Conservation (phyloP, 2,888 invertebrate species). For the Meganola albula region DNA sequence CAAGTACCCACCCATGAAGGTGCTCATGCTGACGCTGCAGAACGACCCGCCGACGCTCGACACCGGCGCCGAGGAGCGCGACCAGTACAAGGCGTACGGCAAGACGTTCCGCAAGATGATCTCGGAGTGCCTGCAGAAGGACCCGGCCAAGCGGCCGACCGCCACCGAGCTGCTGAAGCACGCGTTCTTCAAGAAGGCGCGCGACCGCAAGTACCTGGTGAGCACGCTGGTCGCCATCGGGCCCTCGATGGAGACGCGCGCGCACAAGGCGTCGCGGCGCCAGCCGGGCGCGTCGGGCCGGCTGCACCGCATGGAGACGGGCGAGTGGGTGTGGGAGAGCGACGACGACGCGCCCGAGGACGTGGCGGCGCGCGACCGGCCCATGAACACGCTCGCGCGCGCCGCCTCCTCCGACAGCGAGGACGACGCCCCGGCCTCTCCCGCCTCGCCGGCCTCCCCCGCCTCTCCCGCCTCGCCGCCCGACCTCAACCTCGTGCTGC, state of each 20-base stretch:
- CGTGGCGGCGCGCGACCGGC: constrained; percentile 76
- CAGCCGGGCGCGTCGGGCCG: constrained; percentile 92
- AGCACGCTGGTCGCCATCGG: constrained; percentile 91
- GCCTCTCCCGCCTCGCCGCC: constrained; percentile 60
- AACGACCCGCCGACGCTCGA: constrained; percentile 99
- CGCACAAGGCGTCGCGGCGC: constrained; percentile 90
- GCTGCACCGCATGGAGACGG: constrained; percentile 94
- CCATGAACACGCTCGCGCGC: constrained; percentile 79
- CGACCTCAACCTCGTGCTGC: constrained; percentile 90
- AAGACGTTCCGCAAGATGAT: constrained; percentile 99
- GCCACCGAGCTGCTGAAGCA: constrained; percentile 98
- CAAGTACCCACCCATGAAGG: constrained; percentile 99
- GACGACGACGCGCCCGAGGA: constrained; percentile 85
- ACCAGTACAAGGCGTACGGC: constrained; percentile 98
- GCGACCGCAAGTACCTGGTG: constrained; percentile 93
- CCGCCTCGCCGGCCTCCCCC: constrained; percentile 45
- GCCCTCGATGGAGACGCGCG: constrained; percentile 93
- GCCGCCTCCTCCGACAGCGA: constrained; percentile 80
- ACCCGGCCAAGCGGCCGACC: constrained; percentile 95
- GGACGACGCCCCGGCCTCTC: constrained; percentile 48
- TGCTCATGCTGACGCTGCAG: constrained; percentile 98
- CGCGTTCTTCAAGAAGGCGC: constrained; percentile 99
- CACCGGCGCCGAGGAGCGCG: constrained; percentile 97
- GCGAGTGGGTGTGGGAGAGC: constrained; percentile 99
- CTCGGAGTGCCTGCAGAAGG: constrained; percentile 97